Percentiles rank a stretch among this genome's conserved stretches.
These are phyloP conservation scores for Yponomeuta cagnagella DNA, from an alignment of 2,888 invertebrate species.

Conservation along the genomic window DNA sequence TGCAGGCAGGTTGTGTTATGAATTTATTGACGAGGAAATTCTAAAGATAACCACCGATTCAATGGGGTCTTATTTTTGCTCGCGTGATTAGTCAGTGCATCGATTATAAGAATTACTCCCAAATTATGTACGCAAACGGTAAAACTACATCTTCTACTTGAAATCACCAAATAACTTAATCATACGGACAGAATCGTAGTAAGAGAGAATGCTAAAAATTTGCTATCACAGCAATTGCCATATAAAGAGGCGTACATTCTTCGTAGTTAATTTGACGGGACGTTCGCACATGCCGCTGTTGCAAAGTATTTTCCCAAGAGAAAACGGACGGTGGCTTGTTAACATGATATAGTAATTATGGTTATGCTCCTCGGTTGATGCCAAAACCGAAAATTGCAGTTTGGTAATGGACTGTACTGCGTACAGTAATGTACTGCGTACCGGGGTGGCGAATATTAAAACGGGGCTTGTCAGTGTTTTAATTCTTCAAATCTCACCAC, in stretches of 20 bases:
- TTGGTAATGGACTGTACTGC: neutral
- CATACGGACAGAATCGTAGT: neutral
- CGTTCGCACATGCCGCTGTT: neutral
- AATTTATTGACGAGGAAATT: neutral
- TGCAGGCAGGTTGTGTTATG: neutral
- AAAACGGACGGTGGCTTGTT: neutral
- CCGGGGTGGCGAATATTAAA: too few species aligned
- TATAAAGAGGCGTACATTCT: neutral
- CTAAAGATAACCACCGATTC: neutral
- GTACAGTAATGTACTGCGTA: too few species aligned
- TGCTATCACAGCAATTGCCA: neutral
- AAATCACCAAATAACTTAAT: too few species aligned
- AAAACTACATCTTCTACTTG: too few species aligned
- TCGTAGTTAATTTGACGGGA: neutral
- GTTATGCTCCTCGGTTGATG: neutral
- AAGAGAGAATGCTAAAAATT: neutral
- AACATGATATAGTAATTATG: neutral
- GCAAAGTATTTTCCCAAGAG: slow-evolving; percentile 5
- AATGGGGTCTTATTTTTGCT: neutral
- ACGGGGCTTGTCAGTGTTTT: too few species aligned
- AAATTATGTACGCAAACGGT: too few species aligned
- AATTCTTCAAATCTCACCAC: too few species aligned
- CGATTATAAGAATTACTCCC: too few species aligned
- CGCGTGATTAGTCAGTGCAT: too few species aligned
- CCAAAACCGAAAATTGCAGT: neutral